Percentiles rank a stretch among this genome's conserved stretches.
These are phyloP conservation scores for Lycodopsis pacificus DNA, from an alignment of 2,797 vertebrate genomes.

Conservation along the genomic window DNA sequence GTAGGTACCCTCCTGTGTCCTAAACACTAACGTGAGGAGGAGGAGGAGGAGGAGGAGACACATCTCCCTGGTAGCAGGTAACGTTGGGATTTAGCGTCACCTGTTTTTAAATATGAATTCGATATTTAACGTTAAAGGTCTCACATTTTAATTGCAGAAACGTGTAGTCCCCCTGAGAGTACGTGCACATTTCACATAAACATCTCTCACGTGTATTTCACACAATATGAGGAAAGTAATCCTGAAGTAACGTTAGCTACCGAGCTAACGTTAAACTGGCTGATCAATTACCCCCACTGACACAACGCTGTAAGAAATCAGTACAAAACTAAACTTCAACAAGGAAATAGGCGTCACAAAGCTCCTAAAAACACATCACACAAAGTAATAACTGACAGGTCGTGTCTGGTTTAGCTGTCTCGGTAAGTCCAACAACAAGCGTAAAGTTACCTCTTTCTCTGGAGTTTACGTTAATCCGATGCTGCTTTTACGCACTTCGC, in stretches of 20 bases:
- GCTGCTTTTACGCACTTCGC: conserved; percentile 17
- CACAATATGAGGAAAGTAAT: not conserved
- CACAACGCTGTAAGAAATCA: not conserved
- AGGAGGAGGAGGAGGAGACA: not conserved
- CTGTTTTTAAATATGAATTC: not conserved
- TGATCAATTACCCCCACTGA: not conserved
- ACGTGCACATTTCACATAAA: not conserved
- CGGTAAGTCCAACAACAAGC: conserved; percentile 41
- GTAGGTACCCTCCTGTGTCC: not conserved
- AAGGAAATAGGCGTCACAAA: not conserved
- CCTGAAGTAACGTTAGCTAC: conserved; percentile 29
- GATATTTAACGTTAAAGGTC: not conserved
- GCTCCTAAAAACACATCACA: not conserved
- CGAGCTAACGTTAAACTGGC: conserved; percentile 25
- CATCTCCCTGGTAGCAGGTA: not conserved
- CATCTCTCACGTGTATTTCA: not conserved
- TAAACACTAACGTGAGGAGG: not conserved
- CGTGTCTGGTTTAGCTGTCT: conserved; percentile 44
- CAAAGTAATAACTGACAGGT: conserved; percentile 28
- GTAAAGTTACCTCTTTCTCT: conserved; percentile 69
- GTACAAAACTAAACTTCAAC: not conserved
- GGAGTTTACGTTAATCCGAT: conserved; percentile 16
- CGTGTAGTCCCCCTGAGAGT: not conserved
- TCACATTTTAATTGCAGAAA: not conserved
- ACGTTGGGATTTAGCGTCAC: not conserved